A percentile compares a stretch with the other conserved stretches of the same genome.
These are phyloP conservation scores for Tetranychus cinnabarinus DNA, from an alignment of 1,140 invertebrate genomes.

Conservation along the genomic window DNA sequence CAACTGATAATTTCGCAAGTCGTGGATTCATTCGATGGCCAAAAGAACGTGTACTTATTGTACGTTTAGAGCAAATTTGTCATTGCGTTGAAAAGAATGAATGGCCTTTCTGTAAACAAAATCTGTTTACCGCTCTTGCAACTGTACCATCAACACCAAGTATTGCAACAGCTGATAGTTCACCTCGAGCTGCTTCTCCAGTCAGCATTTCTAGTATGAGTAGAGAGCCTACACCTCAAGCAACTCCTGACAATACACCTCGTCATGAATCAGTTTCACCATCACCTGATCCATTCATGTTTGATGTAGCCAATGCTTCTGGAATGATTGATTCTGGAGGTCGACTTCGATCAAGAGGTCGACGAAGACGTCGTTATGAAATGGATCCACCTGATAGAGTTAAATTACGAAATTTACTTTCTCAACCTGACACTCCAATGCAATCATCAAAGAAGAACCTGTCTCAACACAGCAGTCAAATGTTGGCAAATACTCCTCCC, in stretches of 20 bases:
- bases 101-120: conserved; percentile 37
- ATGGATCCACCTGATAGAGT: conserved; percentile 7
- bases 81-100: conserved; percentile 75
- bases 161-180: conserved; percentile 9
- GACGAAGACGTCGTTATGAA: conserved; percentile 13
- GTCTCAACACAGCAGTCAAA: conserved; percentile 1
- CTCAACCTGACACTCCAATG: background rate
- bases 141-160: conserved; percentile 1
- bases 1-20: background rate
- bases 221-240: conserved; percentile 23
- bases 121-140: background rate
- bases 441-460: conserved; percentile 9
- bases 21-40: conserved; percentile 12
- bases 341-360: conserved; percentile 1
- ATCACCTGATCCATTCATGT: conserved; percentile 1
- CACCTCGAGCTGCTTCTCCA: conserved; percentile 6
- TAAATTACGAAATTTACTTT: conserved; percentile 3
- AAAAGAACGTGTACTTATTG: conserved; percentile 51
- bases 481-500: background rate
- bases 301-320: no score
- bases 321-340: background rate
- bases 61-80: conserved; percentile 70
- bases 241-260: conserved; percentile 24
- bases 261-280: conserved; percentile 16
- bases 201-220: conserved; percentile 7